Evolutionary conservation across 2,797 vertebrate species (phyloP), one percentile per base, ranked within the genome.

Genomic region (Amblyopsis hoosieri): DNA sequence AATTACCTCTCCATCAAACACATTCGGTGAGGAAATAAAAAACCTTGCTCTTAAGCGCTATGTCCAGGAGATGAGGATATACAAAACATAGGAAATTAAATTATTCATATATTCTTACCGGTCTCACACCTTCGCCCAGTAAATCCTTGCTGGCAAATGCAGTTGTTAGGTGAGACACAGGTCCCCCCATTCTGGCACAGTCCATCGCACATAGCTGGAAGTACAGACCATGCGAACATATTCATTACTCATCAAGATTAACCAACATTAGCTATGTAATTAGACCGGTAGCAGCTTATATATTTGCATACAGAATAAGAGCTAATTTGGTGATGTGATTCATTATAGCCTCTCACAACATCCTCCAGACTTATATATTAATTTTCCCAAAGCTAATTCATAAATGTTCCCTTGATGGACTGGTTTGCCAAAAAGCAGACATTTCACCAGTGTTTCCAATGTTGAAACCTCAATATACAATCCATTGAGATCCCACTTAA

Each of bases 171-270:
- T 54, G 97, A 94, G 53, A 96, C 87, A 19, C 97, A 99, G 80
- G 94, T 94, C 50, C 97, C 97, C 62, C 97, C 97, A 0, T 99
- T 99, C 80, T 95, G 93, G 86, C 97, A 99, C 59, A 96, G 93
- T 0, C 96, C 94, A 71, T 95, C 96, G 89, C 97, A 99, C 91
- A 97, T 96, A 0, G 96, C 97, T 99, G 69, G 67, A 92, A 90
- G 75, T 73, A 87, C 64, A 50, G 66, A 90, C 54, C 76, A 77
- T 73, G 72, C 37, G 71, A 80, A 69, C 72, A 61, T 70, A 74
- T 65, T 48, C 60, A 81, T 88, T 88, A 85, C 75, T 90, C 83
- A 78, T 49, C 14, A 60, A 88, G 83, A 90, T 82, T 79, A 86
- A 90, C 62, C 71, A 81, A 55, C 72, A 81, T 82, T 82, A 87